These are phyloP conservation scores for Gastrophryne carolinensis DNA, from an alignment of 2,797 vertebrate genomes.

Conservation along the genomic window DNA sequence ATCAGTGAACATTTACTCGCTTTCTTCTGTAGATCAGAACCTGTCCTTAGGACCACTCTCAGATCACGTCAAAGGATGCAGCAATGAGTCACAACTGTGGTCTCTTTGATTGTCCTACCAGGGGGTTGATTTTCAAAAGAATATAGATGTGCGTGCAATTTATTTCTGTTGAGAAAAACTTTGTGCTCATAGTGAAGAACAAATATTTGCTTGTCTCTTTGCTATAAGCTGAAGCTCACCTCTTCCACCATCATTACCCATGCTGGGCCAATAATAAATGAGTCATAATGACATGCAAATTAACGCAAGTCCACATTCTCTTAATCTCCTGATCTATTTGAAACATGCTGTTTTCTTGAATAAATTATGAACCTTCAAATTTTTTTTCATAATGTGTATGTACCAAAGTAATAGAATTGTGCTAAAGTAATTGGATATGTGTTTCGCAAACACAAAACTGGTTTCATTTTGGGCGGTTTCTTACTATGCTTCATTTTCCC, in stretches of 20 bases:
- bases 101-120: background rate
- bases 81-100: background rate
- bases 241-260: background rate
- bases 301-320: background rate
- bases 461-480: too few species aligned
- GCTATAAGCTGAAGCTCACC: background rate
- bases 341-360: background rate
- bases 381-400: too few species aligned
- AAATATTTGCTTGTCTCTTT: background rate
- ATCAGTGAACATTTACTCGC: background rate
- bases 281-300: background rate
- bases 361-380: conserved; percentile 18
- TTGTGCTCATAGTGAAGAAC: background rate
- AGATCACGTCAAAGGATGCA: background rate
- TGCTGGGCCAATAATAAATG: background rate
- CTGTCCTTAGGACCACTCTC: background rate
- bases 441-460: background rate
- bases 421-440: too few species aligned
- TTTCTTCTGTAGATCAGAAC: background rate
- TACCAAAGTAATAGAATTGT: too few species aligned
- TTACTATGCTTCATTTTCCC: too few species aligned
- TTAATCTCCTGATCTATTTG: background rate
- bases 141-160: background rate
- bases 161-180: background rate
- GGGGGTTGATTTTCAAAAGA: conserved; percentile 11